Evolutionary conservation across 2,113 vertebrate species (phyloP), one percentile per base, ranked within the genome.

Genomic region (Oryctolagus cuniculus): DNA sequence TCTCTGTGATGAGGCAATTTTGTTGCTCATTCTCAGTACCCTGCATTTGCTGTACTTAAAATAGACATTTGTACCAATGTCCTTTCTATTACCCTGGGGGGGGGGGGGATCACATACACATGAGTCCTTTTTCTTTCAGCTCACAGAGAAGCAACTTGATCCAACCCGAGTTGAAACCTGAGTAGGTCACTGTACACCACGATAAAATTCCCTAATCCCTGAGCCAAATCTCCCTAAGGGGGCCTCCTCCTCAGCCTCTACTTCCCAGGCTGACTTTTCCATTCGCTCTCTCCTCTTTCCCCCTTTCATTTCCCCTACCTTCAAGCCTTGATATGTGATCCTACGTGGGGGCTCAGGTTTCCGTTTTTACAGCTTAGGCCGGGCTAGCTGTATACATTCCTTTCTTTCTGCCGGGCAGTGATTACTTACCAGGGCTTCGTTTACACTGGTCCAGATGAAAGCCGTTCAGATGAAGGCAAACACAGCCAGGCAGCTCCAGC

Each of bases 351-450:
- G 97, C 99, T 99, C 99, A 94, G 98, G 98, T 99, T 99, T 99
- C 99, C 99, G 99, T 99, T 99, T 99, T 99, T 99, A 99, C 99
- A 99, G 99, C 99, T 99, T 99, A 99, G 99, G 98, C 99, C 98
- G 98, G 98, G 99, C 98, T 99, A 98, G 98, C 99, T 99, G 99
- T 99, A 99, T 99, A 99, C 99, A 99, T 99, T 99, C 99, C 99
- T 99, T 99, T 99, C 99, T 99, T 99, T 99, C 98, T 99, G 98
- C 98, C 98, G 98, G 98, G 98, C 98, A 98, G 98, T 99, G 99
- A 99, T 99, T 99, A 99, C 99, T 99, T 99, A 99, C 99, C 98
- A 97, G 96, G 98, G 99, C 99, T 99, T 99, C 99, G 99, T 99
- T 99, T 99, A 99, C 99, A 98, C 98, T 98, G 98, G 99, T 99